phyloP scores from a whole-genome alignment of 1,140 invertebrate species.

The Calycopis cecrops region DNA sequence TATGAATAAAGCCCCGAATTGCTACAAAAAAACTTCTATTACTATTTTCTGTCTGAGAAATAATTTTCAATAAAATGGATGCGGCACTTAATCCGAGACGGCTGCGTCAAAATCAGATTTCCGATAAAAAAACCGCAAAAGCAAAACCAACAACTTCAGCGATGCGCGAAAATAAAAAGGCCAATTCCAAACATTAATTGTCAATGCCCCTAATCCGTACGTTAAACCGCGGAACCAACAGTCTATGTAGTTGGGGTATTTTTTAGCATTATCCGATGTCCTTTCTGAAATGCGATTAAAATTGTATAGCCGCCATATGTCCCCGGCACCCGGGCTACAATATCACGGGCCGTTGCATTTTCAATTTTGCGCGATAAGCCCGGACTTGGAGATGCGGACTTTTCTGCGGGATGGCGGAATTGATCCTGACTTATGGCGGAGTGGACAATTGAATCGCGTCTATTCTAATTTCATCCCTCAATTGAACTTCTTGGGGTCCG shows the following conservation, averaged over 20 bases:
- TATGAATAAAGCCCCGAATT: no score
- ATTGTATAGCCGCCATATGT: constrained; percentile 72
- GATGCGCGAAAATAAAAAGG: constrained; percentile 60
- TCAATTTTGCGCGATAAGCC: constrained; percentile 71
- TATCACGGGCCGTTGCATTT: constrained; percentile 69
- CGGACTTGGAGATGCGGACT: constrained; percentile 61
- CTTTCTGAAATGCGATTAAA: constrained; percentile 74
- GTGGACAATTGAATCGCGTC: constrained; percentile 60
- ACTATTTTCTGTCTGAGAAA: no score
- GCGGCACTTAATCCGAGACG: not conserved
- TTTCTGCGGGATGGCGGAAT: constrained; percentile 66
- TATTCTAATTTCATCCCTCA: constrained; percentile 37
- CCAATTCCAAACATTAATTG: constrained; percentile 64
- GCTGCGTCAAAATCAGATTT: no score
- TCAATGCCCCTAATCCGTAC: constrained; percentile 52
- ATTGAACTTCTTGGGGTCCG: constrained; percentile 19
- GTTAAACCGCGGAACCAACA: constrained; percentile 60
- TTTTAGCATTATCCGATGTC: constrained; percentile 69
- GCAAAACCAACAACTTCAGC: constrained; percentile 20
- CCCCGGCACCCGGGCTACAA: constrained; percentile 57
- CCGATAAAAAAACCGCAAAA: constrained; percentile 1
- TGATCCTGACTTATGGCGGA: constrained; percentile 69
- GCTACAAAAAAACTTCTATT: no score
- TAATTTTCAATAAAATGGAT: no score
- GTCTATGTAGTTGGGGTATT: constrained; percentile 58